Base-by-base conservation (phyloP, 2,888 invertebrate genomes). In the Caenorhabditis macrosperma region DNA sequence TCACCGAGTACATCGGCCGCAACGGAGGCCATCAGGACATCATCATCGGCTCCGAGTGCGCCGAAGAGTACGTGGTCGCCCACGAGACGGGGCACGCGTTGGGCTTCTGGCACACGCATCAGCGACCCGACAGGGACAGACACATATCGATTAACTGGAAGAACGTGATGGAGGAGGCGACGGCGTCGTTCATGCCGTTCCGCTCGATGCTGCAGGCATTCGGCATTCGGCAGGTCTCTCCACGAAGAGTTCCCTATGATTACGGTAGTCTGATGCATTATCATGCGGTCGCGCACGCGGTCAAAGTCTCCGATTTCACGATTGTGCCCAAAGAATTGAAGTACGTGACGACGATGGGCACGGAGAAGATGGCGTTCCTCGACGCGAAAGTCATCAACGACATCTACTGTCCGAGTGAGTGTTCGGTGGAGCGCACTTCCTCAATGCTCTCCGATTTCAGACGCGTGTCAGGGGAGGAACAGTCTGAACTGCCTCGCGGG, bases 31-130 rank as follows among this genome's bases (percentile, higher is more conserved):
- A 90, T 75, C 89, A 89, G 68, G 89, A 89, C 75, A 89, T 89
- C 41, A 88, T 89, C 59, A 88, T 89, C 67, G 89, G 89, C 20
- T 87, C 87, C 41, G 89, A 89, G 59, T 89, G 89, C 76, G 89
- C 89, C 7, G 89, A 89, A 79, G 90, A 90, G 59, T 90, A 90
- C 77, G 90, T 90, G 7, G 90, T 90, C 35, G 90, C 90, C 44
- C 90, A 90, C 79, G 90, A 90, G 55, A 90, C 90, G 1, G 90
- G 90, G 17, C 90, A 90, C 64, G 89, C 90, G 20, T 85, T 90
- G 50, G 90, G 90, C 38, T 90, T 89, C 83, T 90, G 90, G 89
- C 90, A 90, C 74, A 90, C 90, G 17, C 90, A 90, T 83, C 90
- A 90, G 69, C 64, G 90, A 52, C 89, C 89, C 22, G 90, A 90